Base-by-base conservation (phyloP, 1,140 invertebrate genomes). In the Apis laboriosa region DNA sequence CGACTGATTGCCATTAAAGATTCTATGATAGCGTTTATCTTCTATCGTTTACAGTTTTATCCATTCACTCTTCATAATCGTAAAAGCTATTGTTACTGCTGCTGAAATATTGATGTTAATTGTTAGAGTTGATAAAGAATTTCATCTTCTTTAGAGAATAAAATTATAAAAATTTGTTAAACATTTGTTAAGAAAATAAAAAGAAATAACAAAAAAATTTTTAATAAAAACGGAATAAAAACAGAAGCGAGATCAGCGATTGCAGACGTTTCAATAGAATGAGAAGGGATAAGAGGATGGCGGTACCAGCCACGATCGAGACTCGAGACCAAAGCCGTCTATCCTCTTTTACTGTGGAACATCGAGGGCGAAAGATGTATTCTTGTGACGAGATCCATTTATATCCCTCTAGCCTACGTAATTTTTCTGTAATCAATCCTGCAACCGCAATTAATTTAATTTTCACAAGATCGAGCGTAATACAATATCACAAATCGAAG, bases 271-370 rank as follows among this genome's bases (percentile, higher is more conserved):
- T 82, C 86, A 71, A 79, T 84, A 78, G 89, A 90, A 86, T 80
- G 88, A 90, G 90, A 91, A 92, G 91, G 92, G 89, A 90, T 89
- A 92, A 91, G 91, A 92, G 92, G 91, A 92, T 91, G 91, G 91
- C 84, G 91, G 92, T 93, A 92, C 92, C 92, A 93, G 91, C 91
- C 91, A 91, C 92, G 90, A 83, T 84, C 89, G 90, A 91, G 89
- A 91, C 90, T 84, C 89, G 90, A 91, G 89, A 91, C 90, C 76
- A 68, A 80, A 77, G 88, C 76, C 75, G 87, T 89, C 89, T 75
- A 83, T 90, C 90, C 90, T 92, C 86, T 84, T 91, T 85, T 80
- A 60, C 66, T 13, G 60, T 75, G 15, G 53, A 49, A 83, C 80
- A 66, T 80, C 70, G 83, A 67, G 60, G 60, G 51, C 28, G 56